These are phyloP conservation scores for Corynorhinus townsendii DNA, from an alignment of 2,113 vertebrate species.

Conservation along the genomic window DNA sequence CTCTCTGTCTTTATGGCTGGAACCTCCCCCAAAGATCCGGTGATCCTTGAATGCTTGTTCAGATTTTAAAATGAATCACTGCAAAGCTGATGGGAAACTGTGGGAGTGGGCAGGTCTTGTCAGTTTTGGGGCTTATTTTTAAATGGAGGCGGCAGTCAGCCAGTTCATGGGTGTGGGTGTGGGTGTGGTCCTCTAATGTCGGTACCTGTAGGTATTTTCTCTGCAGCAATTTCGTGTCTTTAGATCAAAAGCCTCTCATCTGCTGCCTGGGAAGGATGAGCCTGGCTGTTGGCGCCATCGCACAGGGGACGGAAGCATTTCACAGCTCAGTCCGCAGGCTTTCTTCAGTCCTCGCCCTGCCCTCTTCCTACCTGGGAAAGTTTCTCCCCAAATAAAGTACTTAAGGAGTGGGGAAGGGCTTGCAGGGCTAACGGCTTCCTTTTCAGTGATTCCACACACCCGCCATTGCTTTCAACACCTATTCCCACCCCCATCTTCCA, in stretches of 20 bases:
- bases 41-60: not conserved
- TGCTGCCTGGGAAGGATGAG: not conserved
- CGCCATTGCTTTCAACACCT: not conserved
- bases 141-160: not conserved
- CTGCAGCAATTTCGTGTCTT: not conserved
- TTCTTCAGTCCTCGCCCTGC: not conserved
- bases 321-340: not conserved
- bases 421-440: not conserved
- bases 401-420: not conserved
- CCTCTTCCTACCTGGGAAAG: not conserved
- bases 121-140: constrained; percentile 10
- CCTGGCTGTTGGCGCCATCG: not conserved
- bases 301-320: not conserved
- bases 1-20: not conserved
- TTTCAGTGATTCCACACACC: not conserved
- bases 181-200: not conserved
- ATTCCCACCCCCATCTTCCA: not conserved
- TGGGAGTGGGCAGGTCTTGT: not conserved
- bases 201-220: constrained; percentile 1
- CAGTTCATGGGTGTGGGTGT: not conserved
- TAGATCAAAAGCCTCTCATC: not conserved
- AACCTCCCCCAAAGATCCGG: not conserved
- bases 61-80: not conserved
- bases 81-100: not conserved
- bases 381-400: not conserved